These are phyloP conservation scores for Metridium senile DNA, from an alignment of 92 coral and sea anemone species.

Conservation along the genomic window DNA sequence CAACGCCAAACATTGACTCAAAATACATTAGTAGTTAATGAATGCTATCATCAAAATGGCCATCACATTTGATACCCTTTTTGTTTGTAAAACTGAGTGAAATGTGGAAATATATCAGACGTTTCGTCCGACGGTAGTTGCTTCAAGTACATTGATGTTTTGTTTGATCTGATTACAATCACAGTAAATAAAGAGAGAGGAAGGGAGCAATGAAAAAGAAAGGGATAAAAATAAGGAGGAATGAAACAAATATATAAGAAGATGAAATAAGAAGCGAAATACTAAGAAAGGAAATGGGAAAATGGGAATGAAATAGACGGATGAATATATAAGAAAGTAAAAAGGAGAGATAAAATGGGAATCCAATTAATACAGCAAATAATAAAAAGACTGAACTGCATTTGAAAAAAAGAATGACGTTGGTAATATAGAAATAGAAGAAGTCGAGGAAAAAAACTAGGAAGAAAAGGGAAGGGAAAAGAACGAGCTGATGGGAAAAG, in stretches of 20 bases:
- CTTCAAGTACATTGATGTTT: not conserved
- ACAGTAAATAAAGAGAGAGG: not conserved
- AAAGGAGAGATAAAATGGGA: too few relatives aligned
- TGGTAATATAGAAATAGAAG: not conserved
- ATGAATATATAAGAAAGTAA: too few relatives aligned
- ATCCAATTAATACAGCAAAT: not conserved
- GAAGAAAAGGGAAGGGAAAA: not conserved
- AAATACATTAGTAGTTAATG: slow-evolving; percentile 9
- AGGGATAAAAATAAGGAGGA: not conserved
- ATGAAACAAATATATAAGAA: not conserved
- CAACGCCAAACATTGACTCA: slow-evolving; percentile 1
- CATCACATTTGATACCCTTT: slow-evolving; percentile 6
- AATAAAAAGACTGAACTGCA: not conserved
- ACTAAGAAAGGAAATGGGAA: not conserved
- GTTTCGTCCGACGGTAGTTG: slow-evolving; percentile 4
- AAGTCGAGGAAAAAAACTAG: not conserved
- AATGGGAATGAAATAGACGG: not conserved
- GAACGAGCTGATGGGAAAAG: not conserved
- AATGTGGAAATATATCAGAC: slow-evolving; percentile 3
- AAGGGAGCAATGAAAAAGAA: not conserved
- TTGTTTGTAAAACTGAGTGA: not conserved
- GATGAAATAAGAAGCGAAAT: not conserved
- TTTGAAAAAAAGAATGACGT: not conserved
- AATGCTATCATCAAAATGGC: not conserved
- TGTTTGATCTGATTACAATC: not conserved